Conservation (phyloP, 1,140 invertebrate genomes). For the Trachymyrmex cornetzi region DNA sequence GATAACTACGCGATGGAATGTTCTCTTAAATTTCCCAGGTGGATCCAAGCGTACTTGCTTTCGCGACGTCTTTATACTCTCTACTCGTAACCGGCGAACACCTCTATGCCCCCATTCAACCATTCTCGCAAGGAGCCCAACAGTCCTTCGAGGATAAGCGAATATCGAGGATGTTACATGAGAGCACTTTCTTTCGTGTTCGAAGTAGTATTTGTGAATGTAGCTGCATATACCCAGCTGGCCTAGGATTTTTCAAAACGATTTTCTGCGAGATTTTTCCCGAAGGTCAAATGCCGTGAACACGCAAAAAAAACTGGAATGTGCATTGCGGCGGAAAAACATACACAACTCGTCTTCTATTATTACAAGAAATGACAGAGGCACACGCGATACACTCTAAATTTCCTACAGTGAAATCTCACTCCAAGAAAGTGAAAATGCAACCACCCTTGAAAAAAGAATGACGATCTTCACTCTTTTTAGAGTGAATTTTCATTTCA, state of each 20-base stretch:
- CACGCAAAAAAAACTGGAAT: neutral
- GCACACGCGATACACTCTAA: constrained; percentile 7
- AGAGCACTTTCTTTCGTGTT: constrained; percentile 52
- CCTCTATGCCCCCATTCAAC: constrained; percentile 67
- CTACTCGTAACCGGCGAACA: constrained; percentile 59
- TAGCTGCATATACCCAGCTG: neutral
- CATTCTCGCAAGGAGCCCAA: constrained; percentile 62
- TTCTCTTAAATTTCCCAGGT: constrained; percentile 79
- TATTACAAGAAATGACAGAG: neutral
- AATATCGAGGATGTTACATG: constrained; percentile 74
- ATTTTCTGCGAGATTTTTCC: constrained; percentile 35
- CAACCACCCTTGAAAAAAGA: too few species aligned
- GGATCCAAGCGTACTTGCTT: constrained; percentile 72
- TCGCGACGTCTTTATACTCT: constrained; percentile 76
- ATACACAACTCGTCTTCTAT: neutral
- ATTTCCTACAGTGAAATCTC: too few species aligned
- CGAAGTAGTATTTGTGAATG: neutral
- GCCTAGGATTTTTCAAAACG: constrained; percentile 34
- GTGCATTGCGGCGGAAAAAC: neutral
- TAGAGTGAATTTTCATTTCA: too few species aligned
- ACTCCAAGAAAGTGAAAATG: too few species aligned
- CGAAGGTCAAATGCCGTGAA: neutral
- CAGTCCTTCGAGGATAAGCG: constrained; percentile 74
- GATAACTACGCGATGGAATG: constrained; percentile 77
- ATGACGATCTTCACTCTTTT: too few species aligned